Percentiles rank a stretch among this genome's conserved stretches.
Conservation (phyloP, 2,888 invertebrate species). For the Leptinotarsa tumamoca region DNA sequence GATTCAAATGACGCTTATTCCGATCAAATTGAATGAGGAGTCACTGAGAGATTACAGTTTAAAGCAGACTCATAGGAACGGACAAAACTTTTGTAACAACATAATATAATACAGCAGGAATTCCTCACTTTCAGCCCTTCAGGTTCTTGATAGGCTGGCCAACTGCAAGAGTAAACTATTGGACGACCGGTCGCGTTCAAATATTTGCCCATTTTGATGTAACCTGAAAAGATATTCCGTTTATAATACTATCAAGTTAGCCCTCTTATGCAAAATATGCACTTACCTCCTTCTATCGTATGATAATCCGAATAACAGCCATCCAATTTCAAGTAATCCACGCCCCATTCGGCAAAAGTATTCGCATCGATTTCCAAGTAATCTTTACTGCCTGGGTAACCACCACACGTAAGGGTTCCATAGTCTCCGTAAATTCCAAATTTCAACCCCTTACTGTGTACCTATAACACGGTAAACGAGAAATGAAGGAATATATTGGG, state of each 20-base stretch:
- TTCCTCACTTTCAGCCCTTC: constrained; percentile 68
- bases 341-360: constrained; percentile 83
- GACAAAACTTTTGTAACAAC: not conserved
- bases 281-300: constrained; percentile 68
- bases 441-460: constrained; percentile 79
- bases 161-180: constrained; percentile 86
- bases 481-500: no score
- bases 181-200: constrained; percentile 81
- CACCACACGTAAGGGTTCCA: constrained; percentile 81
- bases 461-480: constrained; percentile 64
- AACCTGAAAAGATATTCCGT: constrained; percentile 67
- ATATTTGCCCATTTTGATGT: constrained; percentile 76
- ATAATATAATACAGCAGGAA: not conserved
- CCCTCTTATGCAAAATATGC: not conserved
- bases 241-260: no score
- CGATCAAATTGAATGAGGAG: no score
- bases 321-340: constrained; percentile 86
- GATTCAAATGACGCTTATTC: no score
- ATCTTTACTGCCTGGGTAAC: constrained; percentile 80
- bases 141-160: constrained; percentile 83
- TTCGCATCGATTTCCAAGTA: constrained; percentile 77
- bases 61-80: no score
- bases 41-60: no score
- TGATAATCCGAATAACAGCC: constrained; percentile 77
- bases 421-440: constrained; percentile 88